These are phyloP conservation scores for Eupleurogrammus muticus DNA, from an alignment of 2,797 vertebrate species.

Conservation along the genomic window DNA sequence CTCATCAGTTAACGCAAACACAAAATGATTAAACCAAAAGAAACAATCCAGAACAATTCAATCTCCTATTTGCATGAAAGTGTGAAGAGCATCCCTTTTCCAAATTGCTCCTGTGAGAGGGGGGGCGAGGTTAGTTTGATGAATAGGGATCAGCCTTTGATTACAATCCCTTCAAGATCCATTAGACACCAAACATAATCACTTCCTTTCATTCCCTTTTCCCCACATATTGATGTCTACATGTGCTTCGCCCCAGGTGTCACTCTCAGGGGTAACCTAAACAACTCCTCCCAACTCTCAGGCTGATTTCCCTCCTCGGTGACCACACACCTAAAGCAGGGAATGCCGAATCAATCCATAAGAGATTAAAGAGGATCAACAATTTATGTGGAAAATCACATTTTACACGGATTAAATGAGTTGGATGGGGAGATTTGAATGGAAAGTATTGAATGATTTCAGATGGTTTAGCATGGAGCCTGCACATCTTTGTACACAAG, in stretches of 20 bases:
- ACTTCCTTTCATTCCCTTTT: constrained; percentile 55
- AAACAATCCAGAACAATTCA: constrained; percentile 38
- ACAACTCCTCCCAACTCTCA: constrained; percentile 41
- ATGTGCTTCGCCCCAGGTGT: constrained; percentile 46
- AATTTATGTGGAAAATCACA: constrained; percentile 71
- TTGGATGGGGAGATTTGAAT: constrained; percentile 65
- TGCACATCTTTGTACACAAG: constrained; percentile 20
- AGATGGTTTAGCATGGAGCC: constrained; percentile 40
- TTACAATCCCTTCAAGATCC: constrained; percentile 67
- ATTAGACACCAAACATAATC: constrained; percentile 67
- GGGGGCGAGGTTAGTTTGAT: constrained; percentile 42
- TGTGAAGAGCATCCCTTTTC: constrained; percentile 45
- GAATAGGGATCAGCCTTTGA: constrained; percentile 62
- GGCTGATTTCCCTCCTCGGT: constrained; percentile 22
- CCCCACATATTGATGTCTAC: constrained; percentile 60
- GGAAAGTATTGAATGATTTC: constrained; percentile 54
- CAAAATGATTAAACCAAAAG: constrained; percentile 32
- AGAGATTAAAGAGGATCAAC: constrained; percentile 78
- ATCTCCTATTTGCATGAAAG: constrained; percentile 45
- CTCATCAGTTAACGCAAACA: constrained; percentile 23
- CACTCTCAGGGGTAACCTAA: constrained; percentile 58
- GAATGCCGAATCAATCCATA: constrained; percentile 64
- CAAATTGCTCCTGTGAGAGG: constrained; percentile 59
- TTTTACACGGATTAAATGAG: constrained; percentile 67
- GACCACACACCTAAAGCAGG: constrained; percentile 49